Evolutionary conservation across 1,140 invertebrate species (phyloP).

Genomic region (Psix sp.): DNA sequence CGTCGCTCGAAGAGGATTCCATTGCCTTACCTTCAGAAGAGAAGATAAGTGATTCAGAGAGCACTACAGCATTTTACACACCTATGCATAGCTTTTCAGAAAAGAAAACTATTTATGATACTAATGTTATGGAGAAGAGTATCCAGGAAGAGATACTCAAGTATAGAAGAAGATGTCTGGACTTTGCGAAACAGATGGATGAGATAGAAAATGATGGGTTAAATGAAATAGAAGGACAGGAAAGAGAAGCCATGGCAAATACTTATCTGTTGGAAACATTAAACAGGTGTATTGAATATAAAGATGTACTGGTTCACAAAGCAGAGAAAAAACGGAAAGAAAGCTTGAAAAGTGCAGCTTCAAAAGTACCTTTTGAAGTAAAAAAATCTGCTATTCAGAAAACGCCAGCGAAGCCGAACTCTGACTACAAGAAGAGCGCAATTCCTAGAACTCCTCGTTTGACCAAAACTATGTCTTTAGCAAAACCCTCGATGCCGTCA

Average conservation of each 20-base stretch:
- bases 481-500: not conserved
- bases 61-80: constrained; percentile 7
- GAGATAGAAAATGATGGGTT: constrained; percentile 33
- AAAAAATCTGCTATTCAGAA: constrained; percentile 5
- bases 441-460: not conserved
- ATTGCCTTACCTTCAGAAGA: no score
- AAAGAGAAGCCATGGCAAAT: not conserved
- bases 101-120: constrained; percentile 11
- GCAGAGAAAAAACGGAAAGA: constrained; percentile 7
- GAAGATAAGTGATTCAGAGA: constrained; percentile 1
- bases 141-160: constrained; percentile 31
- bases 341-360: not conserved
- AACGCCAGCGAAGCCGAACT: not conserved
- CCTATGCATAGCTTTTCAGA: constrained; percentile 35
- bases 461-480: not conserved
- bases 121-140: constrained; percentile 29
- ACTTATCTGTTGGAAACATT: constrained; percentile 24
- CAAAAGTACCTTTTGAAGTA: not conserved
- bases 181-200: constrained; percentile 48
- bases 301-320: constrained; percentile 21
- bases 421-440: not conserved
- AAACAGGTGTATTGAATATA: constrained; percentile 40
- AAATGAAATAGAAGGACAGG: not conserved
- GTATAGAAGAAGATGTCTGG: constrained; percentile 38
- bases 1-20: constrained; percentile 25